Evolutionary conservation across 2,797 vertebrate species (phyloP), one percentile per base, ranked within the genome.

Genomic region (Epinephelus awoara): DNA sequence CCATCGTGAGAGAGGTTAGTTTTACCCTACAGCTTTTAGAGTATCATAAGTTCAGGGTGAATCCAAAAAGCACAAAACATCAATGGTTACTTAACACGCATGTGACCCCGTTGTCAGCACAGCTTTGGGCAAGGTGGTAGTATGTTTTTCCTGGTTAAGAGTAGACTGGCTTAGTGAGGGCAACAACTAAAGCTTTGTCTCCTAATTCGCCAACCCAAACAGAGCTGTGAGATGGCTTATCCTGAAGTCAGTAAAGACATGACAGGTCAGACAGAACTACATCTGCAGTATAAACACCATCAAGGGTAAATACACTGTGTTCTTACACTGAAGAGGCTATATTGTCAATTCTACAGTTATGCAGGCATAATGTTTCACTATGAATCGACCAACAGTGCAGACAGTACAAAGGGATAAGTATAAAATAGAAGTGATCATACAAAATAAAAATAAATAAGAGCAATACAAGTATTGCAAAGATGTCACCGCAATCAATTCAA

Each of bases 181-280:
- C 56, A 7, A 44, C n/a, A 40, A 57, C 70, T 56, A n/a, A 18
- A 59, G 75, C 63, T 44, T 27, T 1, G 56, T 65, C 34, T 64
- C 54, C 21, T 15, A 51, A n/a, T 23, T 51, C 25, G 42, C 51
- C 25, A 8, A 56, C 40, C 9, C 51, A 50, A 44, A 72, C 19
- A 69, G 19, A 62, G 27, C 42, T 19, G 63, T 14, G 1, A 51
- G 19, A 58, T 44, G 38, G 47, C 42, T 72, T 19, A 47, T 44
- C 27, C 54, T 49, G 25, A 55, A 59, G 29, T 76, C 68, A 8
- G 15, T 7, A 1, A 68, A 49, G 76, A 66, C 66, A 80, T 15
- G 12, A 17, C 62, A 68, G 52, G 71, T 73, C 57, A 51, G 21
- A 70, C 38, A 52, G 50, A 27, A 29, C 68, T 59, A 55, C 56